These are phyloP conservation scores for Craterocephalus amniculus DNA, from an alignment of 2,797 vertebrate species.

Conservation along the genomic window DNA sequence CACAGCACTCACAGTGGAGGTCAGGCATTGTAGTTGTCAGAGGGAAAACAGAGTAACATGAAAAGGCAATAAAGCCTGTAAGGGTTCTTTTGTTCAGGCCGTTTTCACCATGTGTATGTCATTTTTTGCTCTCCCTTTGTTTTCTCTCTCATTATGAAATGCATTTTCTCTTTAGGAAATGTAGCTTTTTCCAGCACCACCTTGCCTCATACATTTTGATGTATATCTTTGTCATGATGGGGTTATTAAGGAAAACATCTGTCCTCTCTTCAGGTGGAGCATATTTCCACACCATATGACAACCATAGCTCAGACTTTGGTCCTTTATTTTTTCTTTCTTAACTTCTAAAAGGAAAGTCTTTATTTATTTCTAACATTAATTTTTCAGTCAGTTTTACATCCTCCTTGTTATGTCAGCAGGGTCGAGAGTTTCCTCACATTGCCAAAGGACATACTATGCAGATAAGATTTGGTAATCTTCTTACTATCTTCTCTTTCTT, in stretches of 20 bases:
- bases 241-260: conserved; percentile 67
- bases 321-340: conserved; percentile 2
- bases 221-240: conserved; percentile 55
- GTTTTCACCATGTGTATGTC: conserved; percentile 18
- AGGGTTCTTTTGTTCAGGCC: conserved; percentile 15
- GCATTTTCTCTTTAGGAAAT: conserved; percentile 20
- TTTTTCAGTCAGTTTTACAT: conserved; percentile 7
- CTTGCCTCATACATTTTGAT: conserved; percentile 37
- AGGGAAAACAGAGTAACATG: conserved; percentile 2
- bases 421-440: conserved; percentile 24
- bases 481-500: background rate
- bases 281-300: conserved; percentile 21
- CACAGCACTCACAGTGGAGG: conserved; percentile 9
- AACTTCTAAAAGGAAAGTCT: no score
- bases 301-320: conserved; percentile 28
- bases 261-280: conserved; percentile 48
- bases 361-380: no score
- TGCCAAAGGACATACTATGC: conserved; percentile 20
- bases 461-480: conserved; percentile 10
- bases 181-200: conserved; percentile 3
- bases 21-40: conserved; percentile 8
- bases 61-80: conserved; percentile 10
- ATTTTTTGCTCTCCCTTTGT: conserved; percentile 9
- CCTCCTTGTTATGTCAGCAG: background rate
- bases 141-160: conserved; percentile 27